Percentiles rank a stretch among this genome's conserved stretches.
Conservation (phyloP, 2,888 invertebrate species). For the Phragmatobia fuliginosa region DNA sequence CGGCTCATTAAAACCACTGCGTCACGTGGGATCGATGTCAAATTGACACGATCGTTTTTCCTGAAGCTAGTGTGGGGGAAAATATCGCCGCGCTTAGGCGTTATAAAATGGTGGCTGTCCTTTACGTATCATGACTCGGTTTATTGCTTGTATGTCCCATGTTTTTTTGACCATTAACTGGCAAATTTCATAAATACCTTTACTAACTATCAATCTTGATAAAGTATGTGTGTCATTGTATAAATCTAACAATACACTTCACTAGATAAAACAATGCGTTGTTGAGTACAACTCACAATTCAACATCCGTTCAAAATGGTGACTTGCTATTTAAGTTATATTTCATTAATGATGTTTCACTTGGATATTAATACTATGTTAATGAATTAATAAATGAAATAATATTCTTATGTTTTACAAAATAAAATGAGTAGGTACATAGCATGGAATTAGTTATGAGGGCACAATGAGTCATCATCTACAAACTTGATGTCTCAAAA, state of each 20-base stretch:
- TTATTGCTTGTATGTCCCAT: slow-evolving; percentile 71
- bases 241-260: slow-evolving; percentile 57
- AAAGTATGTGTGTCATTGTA: slow-evolving; percentile 63
- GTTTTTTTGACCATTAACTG: slow-evolving; percentile 58
- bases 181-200: slow-evolving; percentile 57
- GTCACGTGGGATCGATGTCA: slow-evolving; percentile 92
- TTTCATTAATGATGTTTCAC: slow-evolving; percentile 39
- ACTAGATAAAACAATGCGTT: slow-evolving; percentile 75
- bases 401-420: slow-evolving; percentile 1
- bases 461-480: slow-evolving; percentile 54
- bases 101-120: slow-evolving; percentile 87
- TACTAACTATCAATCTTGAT: slow-evolving; percentile 61
- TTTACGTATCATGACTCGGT: slow-evolving; percentile 76
- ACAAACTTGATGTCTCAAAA: slow-evolving; percentile 30
- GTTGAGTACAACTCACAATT: slow-evolving; percentile 72
- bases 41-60: slow-evolving; percentile 87
- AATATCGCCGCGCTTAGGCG: slow-evolving; percentile 85
- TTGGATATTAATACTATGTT: slow-evolving; percentile 31
- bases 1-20: slow-evolving; percentile 90
- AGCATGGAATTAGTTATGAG: slow-evolving; percentile 32
- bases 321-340: slow-evolving; percentile 81
- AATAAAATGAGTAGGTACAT: slow-evolving; percentile 18
- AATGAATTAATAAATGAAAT: slow-evolving; percentile 11
- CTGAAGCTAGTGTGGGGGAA: slow-evolving; percentile 84
- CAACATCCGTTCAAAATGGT: slow-evolving; percentile 89